Evolutionary conservation across 1,140 invertebrate species (phyloP).

Genomic region (Brachionus manjavacas): DNA sequence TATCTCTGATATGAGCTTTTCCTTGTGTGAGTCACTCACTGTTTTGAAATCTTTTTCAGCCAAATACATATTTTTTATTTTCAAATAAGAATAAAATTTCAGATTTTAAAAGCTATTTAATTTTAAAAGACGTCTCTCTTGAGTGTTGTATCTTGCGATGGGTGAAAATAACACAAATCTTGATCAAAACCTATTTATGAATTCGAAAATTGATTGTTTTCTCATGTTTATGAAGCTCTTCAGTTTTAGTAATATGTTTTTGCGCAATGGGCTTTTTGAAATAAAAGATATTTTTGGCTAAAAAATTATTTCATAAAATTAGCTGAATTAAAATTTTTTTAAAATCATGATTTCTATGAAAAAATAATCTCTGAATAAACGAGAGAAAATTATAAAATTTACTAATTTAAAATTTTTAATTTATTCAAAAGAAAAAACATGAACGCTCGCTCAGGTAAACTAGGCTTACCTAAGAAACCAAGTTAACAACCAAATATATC

Average conservation of each 20-base stretch:
- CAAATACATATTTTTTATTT: not conserved
- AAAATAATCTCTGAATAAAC: conserved; percentile 6
- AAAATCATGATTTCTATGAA: conserved; percentile 17
- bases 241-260: not conserved
- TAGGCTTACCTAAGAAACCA: not conserved
- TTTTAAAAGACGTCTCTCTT: not conserved
- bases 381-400: conserved; percentile 6
- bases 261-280: not conserved
- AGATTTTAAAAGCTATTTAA: not conserved
- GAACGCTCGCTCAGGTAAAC: not conserved
- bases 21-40: not conserved
- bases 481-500: not conserved
- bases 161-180: not conserved
- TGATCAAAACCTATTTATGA: not conserved
- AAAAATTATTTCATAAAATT: not conserved
- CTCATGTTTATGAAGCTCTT: conserved; percentile 30
- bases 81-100: not conserved
- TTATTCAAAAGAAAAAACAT: not conserved
- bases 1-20: not conserved
- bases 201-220: conserved; percentile 1
- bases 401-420: conserved; percentile 11
- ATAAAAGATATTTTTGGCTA: not conserved
- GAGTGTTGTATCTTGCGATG: not conserved
- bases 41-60: not conserved
- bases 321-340: conserved; percentile 11